Conservation (phyloP, 2,113 vertebrate genomes). For the Rhinolophus sinicus region DNA sequence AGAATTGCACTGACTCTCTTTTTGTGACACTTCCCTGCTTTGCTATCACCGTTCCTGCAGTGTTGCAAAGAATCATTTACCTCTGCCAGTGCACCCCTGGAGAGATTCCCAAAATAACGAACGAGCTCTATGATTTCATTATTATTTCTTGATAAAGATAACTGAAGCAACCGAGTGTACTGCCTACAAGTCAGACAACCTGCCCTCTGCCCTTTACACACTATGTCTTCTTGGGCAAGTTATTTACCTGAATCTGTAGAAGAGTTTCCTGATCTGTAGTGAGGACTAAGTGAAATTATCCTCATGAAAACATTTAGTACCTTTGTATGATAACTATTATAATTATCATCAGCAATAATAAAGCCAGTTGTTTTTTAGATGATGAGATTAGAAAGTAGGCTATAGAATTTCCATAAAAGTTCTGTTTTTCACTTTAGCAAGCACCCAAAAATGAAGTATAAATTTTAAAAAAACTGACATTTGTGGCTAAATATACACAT, state of each 20-base stretch:
- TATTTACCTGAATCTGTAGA: not conserved
- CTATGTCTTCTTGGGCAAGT: not conserved
- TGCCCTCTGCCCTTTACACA: not conserved
- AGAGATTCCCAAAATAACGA: not conserved
- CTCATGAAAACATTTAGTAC: not conserved
- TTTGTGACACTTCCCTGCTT: not conserved
- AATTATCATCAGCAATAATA: not conserved
- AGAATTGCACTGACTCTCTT: not conserved
- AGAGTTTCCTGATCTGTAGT: not conserved
- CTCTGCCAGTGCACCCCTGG: not conserved
- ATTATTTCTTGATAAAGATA: not conserved
- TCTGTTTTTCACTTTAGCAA: not conserved
- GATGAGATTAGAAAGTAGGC: not conserved
- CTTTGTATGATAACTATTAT: not conserved
- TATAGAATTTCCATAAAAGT: constrained; percentile 13
- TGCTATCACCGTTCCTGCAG: not conserved
- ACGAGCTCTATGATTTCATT: not conserved
- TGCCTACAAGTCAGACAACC: not conserved
- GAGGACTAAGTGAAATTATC: not conserved
- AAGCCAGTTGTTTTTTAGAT: not conserved
- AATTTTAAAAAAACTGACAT: not conserved
- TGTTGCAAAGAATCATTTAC: not conserved
- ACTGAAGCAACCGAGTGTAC: not conserved
- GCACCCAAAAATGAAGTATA: not conserved
- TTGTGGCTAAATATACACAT: not conserved